Percentiles rank a stretch among this genome's conserved stretches.
These are phyloP conservation scores for Leptothorax acervorum DNA, from an alignment of 2,888 invertebrate species.

Conservation along the genomic window DNA sequence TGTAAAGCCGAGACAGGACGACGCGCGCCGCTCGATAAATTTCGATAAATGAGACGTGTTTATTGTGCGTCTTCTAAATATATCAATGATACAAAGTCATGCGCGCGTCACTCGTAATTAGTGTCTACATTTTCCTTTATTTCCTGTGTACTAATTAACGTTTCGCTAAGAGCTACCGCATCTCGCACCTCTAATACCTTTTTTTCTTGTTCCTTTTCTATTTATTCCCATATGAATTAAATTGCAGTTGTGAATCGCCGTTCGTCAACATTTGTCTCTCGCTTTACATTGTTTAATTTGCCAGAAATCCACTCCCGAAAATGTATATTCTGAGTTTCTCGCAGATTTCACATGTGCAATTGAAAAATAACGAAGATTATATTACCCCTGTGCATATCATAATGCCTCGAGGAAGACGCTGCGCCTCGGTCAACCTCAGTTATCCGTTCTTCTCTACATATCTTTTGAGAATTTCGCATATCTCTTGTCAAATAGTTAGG, in stretches of 20 bases:
- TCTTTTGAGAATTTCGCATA: constrained; percentile 65
- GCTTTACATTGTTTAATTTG: constrained; percentile 24
- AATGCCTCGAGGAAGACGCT: constrained; percentile 40
- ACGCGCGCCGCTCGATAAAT: constrained; percentile 4
- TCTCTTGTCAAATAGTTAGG: constrained; percentile 53
- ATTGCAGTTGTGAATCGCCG: constrained; percentile 22
- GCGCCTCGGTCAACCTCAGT: constrained; percentile 16
- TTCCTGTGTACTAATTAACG: constrained; percentile 45
- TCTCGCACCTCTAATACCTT: constrained; percentile 38
- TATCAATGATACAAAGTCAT: constrained; percentile 8
- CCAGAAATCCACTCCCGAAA: constrained; percentile 22
- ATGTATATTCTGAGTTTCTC: neutral
- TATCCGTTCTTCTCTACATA: constrained; percentile 53
- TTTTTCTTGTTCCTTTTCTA: constrained; percentile 24
- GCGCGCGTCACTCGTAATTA: constrained; percentile 20
- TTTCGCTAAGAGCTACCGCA: constrained; percentile 41
- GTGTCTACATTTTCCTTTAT: constrained; percentile 40
- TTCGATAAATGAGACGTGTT: constrained; percentile 14
- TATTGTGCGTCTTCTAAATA: constrained; percentile 25
- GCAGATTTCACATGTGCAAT: constrained; percentile 3
- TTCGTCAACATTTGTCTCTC: neutral
- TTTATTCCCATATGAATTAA: constrained; percentile 44
- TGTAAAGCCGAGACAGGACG: neutral
- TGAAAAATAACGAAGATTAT: constrained; percentile 36
- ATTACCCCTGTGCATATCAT: constrained; percentile 44